phyloP scores from a whole-genome alignment of 1,140 invertebrate species.

The Drosophila tropicalis region DNA sequence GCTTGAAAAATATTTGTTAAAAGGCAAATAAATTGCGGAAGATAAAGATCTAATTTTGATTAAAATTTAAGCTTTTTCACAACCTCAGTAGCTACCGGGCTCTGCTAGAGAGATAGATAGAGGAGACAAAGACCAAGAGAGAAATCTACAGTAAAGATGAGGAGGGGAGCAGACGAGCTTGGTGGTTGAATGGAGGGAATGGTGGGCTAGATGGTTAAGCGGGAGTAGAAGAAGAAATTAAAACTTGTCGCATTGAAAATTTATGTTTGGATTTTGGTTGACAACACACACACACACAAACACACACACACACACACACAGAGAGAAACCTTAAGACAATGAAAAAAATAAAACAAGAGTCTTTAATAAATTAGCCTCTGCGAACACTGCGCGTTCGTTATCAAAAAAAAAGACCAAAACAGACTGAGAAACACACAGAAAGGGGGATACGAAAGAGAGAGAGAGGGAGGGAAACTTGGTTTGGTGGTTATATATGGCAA shows the following conservation, averaged over 20 bases:
- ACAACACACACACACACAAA: constrained; percentile 36
- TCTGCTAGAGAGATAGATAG: constrained; percentile 24
- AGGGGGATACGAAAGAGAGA: background rate
- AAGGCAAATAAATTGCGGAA: constrained; percentile 74
- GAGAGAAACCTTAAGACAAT: constrained; percentile 8
- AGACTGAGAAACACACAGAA: background rate
- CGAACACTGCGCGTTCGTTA: constrained; percentile 41
- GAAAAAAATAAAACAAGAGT: constrained; percentile 43
- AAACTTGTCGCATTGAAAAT: constrained; percentile 71
- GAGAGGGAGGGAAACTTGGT: constrained; percentile 33
- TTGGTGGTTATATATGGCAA: constrained; percentile 69
- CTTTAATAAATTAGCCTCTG: constrained; percentile 75
- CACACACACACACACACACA: constrained; percentile 22
- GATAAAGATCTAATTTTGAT: constrained; percentile 81
- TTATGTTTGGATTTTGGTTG: constrained; percentile 62
- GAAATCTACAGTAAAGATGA: background rate
- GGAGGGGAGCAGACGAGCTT: background rate
- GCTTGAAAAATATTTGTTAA: constrained; percentile 77
- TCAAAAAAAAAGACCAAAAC: constrained; percentile 18
- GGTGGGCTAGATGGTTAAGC: background rate
- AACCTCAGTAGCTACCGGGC: constrained; percentile 73
- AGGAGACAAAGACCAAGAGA: constrained; percentile 15
- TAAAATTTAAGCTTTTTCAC: constrained; percentile 82
- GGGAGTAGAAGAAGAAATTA: constrained; percentile 59
- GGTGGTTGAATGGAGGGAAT: background rate